These are phyloP conservation scores for Ctenoplectra terminalis DNA, from an alignment of 1,140 invertebrate species.

Conservation along the genomic window DNA sequence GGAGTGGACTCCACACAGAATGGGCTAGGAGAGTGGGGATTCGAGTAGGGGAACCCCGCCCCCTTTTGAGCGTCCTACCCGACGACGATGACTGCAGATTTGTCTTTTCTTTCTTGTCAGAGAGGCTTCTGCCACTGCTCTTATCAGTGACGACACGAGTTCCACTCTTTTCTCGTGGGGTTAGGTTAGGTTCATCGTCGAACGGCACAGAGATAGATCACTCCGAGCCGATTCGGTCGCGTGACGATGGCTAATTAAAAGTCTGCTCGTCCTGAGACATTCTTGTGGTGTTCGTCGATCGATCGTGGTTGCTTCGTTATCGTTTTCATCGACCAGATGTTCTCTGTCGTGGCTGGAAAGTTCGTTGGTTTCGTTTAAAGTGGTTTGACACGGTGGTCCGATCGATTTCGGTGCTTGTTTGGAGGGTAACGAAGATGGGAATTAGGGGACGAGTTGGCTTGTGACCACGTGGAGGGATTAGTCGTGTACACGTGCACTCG, in stretches of 20 bases:
- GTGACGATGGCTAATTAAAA: slow-evolving; percentile 31
- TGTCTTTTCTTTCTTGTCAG: slow-evolving; percentile 57
- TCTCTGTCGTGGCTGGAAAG: not conserved
- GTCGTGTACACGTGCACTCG: not conserved
- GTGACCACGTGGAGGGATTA: not conserved
- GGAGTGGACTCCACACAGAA: slow-evolving; percentile 68
- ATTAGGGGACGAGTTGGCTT: too few relatives aligned
- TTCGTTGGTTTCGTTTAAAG: not conserved
- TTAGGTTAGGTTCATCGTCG: not conserved
- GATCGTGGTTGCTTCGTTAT: slow-evolving; percentile 21
- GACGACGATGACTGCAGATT: slow-evolving; percentile 65
- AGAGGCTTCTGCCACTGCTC: not conserved
- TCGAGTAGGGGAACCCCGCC: slow-evolving; percentile 58
- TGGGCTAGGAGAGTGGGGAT: slow-evolving; percentile 30
- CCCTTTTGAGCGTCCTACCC: slow-evolving; percentile 46
- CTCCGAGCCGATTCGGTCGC: not conserved
- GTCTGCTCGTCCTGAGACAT: slow-evolving; percentile 3
- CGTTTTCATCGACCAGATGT: not conserved
- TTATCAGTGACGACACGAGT: slow-evolving; percentile 12
- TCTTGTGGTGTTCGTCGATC: slow-evolving; percentile 13
- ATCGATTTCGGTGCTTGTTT: not conserved
- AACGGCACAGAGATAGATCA: not conserved
- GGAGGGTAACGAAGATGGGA: too few relatives aligned
- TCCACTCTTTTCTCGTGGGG: not conserved
- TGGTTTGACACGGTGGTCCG: not conserved